Conservation (phyloP, 2,113 vertebrate genomes). For the Gila orcuttii region DNA sequence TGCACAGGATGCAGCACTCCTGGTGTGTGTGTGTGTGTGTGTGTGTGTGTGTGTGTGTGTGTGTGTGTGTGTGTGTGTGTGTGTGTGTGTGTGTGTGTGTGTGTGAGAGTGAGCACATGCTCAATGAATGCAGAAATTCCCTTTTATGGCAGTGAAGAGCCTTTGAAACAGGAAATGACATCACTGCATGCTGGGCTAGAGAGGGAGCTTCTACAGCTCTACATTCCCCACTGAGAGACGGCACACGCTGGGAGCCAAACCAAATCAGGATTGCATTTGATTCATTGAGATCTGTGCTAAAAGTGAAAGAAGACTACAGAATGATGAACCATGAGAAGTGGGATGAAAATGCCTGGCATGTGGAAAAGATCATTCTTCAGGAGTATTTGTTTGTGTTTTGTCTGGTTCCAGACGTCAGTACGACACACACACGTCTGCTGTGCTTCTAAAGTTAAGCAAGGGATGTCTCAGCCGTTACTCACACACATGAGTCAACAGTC, state of each 20-base stretch:
- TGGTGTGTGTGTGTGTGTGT: slow-evolving; percentile 32
- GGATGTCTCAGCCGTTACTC: not conserved
- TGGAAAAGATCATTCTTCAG: slow-evolving; percentile 18
- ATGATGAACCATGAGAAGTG: not conserved
- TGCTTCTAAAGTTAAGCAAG: not conserved
- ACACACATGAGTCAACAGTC: not conserved
- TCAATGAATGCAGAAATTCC: slow-evolving; percentile 66
- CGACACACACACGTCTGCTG: not conserved
- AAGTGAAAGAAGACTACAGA: not conserved
- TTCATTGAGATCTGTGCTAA: slow-evolving; percentile 24
- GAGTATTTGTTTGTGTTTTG: slow-evolving; percentile 2
- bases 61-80: slow-evolving; percentile 11
- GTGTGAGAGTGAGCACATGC: slow-evolving; percentile 29
- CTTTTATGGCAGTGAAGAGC: slow-evolving; percentile 76
- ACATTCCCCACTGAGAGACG: slow-evolving; percentile 60
- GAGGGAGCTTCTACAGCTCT: slow-evolving; percentile 60
- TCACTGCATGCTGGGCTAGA: slow-evolving; percentile 58
- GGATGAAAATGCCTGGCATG: not conserved
- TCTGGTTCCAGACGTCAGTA: not conserved
- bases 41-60: slow-evolving; percentile 18
- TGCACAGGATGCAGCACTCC: slow-evolving; percentile 62
- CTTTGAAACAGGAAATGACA: slow-evolving; percentile 79
- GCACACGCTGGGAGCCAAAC: slow-evolving; percentile 22
- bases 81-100: not conserved
- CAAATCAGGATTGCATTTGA: not conserved